Evolutionary conservation across 2,888 invertebrate species (phyloP), one percentile per base, ranked within the genome.

Genomic region (Lottia gigantea): DNA sequence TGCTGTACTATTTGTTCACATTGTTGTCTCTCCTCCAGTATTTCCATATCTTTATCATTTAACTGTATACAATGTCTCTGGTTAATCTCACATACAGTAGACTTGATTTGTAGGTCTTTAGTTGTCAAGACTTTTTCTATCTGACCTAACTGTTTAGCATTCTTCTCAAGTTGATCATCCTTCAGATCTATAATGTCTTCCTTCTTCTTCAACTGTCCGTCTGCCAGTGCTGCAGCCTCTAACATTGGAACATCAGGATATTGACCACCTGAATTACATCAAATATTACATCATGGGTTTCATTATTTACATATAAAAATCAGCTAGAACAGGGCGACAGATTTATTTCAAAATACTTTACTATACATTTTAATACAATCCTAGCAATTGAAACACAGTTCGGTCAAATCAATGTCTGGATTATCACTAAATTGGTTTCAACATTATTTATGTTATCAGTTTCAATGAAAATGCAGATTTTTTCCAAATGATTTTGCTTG

Each of bases 51-150:
- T 23, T 55, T 55, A 55, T 23, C 2, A 55, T 55, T 23, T 12
- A 55, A 23, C 19, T 23, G 2, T 23, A 55, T 6, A 55, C 23
- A 12, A 55, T 55, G 19, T 23, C 23, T 19, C 23, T 55, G 55
- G 55, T 55, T 55, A 55, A 55, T 11, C 19, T 19, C 19, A 55
- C 19, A 19, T 55, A 55, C 55, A 55, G 55, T 55, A 55, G 55
- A 11, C 55, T 55, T 55, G 55, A 23, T 15, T 15, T 55, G 23
- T 14, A 23, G 55, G 55, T 55, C 14, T 4, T 55, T 55, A 55
- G 14, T 23, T 12, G 55, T 55, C 55, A 55, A 3, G 19, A 55
- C 55, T 23, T 55, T 19, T 23, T 55, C 55, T 55, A 55, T 23
- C 19, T 23, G 19, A 14, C 23, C 55, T 55, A 55, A 55, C 55